Conservation (phyloP, 2,797 vertebrate species). For the Cyprinella venusta region DNA sequence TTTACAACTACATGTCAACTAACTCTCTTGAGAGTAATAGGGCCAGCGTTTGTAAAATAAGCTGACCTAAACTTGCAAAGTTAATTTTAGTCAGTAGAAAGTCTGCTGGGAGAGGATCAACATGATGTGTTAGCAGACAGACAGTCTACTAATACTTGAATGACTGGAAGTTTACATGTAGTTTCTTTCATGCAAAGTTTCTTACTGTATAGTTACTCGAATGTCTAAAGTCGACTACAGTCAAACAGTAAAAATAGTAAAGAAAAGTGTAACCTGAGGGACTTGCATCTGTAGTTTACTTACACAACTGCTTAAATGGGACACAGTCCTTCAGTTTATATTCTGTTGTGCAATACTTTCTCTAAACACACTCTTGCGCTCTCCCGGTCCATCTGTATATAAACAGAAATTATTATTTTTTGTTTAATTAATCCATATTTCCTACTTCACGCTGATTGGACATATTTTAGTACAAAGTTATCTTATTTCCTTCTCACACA, state of each 20-base stretch:
- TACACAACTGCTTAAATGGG: constrained; percentile 60
- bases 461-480: not conserved
- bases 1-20: too few relatives aligned
- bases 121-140: not conserved
- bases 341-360: not conserved
- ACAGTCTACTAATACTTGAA: not conserved
- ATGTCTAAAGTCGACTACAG: not conserved
- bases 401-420: not conserved
- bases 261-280: not conserved
- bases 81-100: not conserved
- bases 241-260: not conserved
- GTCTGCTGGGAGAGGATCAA: too few relatives aligned
- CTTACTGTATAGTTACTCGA: not conserved
- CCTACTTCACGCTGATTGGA: not conserved
- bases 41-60: too few relatives aligned
- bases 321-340: constrained; percentile 58
- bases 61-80: not conserved
- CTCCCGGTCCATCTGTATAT: constrained; percentile 9
- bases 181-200: not conserved
- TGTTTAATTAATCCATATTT: not conserved
- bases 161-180: not conserved
- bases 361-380: rapidly evolving
- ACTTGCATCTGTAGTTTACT: constrained; percentile 45
- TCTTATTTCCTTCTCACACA: not conserved
- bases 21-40: too few relatives aligned